A percentile compares a stretch with the other conserved stretches of the same genome.
Conservation (phyloP, 2,113 vertebrate genomes). For the Platysternon megacephalum region DNA sequence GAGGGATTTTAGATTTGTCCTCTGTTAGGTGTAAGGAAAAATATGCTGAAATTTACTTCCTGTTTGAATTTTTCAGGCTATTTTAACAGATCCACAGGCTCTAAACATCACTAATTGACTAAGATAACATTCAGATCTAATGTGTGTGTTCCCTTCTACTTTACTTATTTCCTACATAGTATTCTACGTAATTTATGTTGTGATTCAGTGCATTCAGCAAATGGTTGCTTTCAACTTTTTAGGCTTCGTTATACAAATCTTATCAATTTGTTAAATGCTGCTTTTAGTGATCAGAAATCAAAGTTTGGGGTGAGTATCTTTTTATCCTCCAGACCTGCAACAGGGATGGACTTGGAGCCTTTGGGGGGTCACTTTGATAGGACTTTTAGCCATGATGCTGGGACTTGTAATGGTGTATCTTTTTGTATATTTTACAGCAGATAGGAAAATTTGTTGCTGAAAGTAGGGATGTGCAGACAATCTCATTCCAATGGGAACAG, state of each 20-base stretch:
- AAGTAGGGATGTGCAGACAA: neutral
- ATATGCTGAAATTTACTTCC: neutral
- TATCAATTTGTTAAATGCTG: neutral
- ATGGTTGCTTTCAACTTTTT: neutral
- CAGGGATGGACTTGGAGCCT: neutral
- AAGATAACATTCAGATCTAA: neutral
- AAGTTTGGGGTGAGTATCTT: neutral
- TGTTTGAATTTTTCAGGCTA: neutral
- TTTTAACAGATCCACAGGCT: neutral
- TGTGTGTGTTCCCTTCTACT: neutral
- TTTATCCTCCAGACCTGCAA: neutral
- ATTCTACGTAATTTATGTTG: neutral
- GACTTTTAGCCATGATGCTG: neutral
- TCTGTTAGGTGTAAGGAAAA: rapidly evolving
- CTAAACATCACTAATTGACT: neutral
- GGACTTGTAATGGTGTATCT: neutral
- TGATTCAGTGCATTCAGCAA: neutral
- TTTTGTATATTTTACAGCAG: neutral
- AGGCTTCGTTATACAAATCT: neutral
- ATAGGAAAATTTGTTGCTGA: neutral
- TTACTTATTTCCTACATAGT: neutral
- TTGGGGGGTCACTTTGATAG: neutral
- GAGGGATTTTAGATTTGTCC: neutral
- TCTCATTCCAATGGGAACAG: neutral
- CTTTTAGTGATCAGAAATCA: neutral